Evolutionary conservation across 2,888 invertebrate species (phyloP).

Genomic region (Drosophila vallismaia): DNA sequence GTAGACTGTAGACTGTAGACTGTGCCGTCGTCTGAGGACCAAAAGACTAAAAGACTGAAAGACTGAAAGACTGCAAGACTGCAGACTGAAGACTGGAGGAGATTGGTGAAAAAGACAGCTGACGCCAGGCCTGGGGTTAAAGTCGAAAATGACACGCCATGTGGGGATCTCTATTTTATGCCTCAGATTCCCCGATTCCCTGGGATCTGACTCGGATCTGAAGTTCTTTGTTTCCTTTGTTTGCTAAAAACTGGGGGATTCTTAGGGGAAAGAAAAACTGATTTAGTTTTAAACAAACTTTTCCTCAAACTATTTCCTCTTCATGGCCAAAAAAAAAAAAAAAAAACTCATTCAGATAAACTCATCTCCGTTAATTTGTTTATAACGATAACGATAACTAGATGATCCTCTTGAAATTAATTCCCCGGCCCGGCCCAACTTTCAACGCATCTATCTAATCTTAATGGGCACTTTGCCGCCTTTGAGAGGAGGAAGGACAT

Average conservation of each 20-base stretch:
- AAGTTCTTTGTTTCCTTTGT: conserved; percentile 1
- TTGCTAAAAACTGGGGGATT: not conserved
- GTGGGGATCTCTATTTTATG: conserved; percentile 3
- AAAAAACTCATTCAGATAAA: not conserved
- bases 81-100: not conserved
- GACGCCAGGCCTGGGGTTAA: conserved; percentile 37
- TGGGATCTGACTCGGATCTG: not conserved
- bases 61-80: conserved; percentile 17
- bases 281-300: too few relatives aligned
- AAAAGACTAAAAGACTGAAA: conserved; percentile 12
- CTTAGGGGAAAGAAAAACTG: too few relatives aligned
- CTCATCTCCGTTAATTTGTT: not conserved
- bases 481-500: not conserved
- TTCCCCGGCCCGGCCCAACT: not conserved
- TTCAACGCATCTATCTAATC: conserved; percentile 2
- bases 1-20: conserved; percentile 3
- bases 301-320: too few relatives aligned
- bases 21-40: not conserved
- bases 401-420: conserved; percentile 5
- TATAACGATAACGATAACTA: not conserved
- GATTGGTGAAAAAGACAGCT: conserved; percentile 28
- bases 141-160: conserved; percentile 32
- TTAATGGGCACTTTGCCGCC: conserved; percentile 5
- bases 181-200: not conserved
- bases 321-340: too few relatives aligned